Evolutionary conservation across 2,797 vertebrate species (phyloP), one percentile per base, ranked within the genome.

Genomic region (Pipistrellus kuhlii): DNA sequence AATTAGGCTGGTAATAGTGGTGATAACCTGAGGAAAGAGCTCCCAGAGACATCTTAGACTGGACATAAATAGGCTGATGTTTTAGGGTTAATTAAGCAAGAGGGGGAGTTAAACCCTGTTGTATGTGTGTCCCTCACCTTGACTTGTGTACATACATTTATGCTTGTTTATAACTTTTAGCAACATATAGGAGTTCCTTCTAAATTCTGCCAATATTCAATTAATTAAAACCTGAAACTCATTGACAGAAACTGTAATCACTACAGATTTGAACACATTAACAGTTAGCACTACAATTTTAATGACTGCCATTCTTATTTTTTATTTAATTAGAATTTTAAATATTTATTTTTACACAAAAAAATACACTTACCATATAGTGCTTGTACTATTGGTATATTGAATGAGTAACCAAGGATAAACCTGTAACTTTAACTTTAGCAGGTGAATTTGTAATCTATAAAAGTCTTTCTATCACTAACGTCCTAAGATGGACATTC

Each of bases 331-430:
- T 75, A 89, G 32, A 80, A 62, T 18, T 48, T 57, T 93, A 51
- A 55, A 75, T 38, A 81, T 88, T 83, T 68, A 51, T 59, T 83
- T 82, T 93, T 27, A 41, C 35, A n/a, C 25, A 44, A 72, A 93
- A 93, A 93, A 95, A 66, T 76, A 85, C 7, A 77, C 6, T 66
- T 48, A 94, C 9, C 1, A 76, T 27, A 75, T 6, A 72, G 23
- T 90, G n/a, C 14, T 73, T 55, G 5, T 64, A 4, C 27, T 77
- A 25, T 82, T 83, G 77, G n/a, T 17, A 72, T 75, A 46, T 38
- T 80, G 59, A 91, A 84, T 32, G 88, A 88, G 85, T 72, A 77
- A 68, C 21, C 20, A 86, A 89, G 25, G 15, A 18, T 83, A 93
- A 27, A 75, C 1, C 0, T 72, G 23, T 72, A 32, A 76, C 30